phyloP scores from a whole-genome alignment of 2,888 invertebrate genomes.

The Pharmacophagus antenor region DNA sequence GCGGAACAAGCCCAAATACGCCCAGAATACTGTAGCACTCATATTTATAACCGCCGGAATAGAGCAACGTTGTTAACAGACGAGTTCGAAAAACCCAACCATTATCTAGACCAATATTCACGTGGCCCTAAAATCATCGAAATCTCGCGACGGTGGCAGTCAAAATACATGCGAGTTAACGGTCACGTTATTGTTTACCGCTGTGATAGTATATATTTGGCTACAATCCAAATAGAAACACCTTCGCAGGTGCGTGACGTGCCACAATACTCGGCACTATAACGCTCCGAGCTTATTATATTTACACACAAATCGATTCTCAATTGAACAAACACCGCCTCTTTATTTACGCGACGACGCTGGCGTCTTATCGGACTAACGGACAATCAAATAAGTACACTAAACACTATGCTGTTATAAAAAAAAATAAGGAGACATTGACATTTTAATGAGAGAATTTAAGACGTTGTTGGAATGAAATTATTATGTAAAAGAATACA shows the following conservation, averaged over 20 bases:
- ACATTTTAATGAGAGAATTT: not conserved
- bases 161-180: slow-evolving; percentile 54
- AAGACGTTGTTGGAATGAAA: not conserved
- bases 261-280: slow-evolving; percentile 39
- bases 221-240: slow-evolving; percentile 52
- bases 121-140: too few species aligned
- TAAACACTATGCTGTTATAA: not conserved
- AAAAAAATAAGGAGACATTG: not conserved
- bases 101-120: too few species aligned
- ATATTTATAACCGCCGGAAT: too few species aligned
- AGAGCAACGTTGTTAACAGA: too few species aligned
- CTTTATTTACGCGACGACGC: slow-evolving; percentile 40
- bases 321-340: slow-evolving; percentile 55
- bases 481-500: not conserved
- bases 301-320: slow-evolving; percentile 44
- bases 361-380: not conserved
- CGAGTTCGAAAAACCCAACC: too few species aligned
- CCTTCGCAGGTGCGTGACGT: slow-evolving; percentile 61
- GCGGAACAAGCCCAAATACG: too few species aligned
- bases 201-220: slow-evolving; percentile 54
- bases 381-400: slow-evolving; percentile 10
- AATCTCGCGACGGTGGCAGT: too few species aligned
- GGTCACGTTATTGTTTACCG: slow-evolving; percentile 64
- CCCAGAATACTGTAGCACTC: too few species aligned
- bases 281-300: slow-evolving; percentile 43